Conservation (phyloP, 92 coral and sea anemone species). For the Palythoa grandiflora region DNA sequence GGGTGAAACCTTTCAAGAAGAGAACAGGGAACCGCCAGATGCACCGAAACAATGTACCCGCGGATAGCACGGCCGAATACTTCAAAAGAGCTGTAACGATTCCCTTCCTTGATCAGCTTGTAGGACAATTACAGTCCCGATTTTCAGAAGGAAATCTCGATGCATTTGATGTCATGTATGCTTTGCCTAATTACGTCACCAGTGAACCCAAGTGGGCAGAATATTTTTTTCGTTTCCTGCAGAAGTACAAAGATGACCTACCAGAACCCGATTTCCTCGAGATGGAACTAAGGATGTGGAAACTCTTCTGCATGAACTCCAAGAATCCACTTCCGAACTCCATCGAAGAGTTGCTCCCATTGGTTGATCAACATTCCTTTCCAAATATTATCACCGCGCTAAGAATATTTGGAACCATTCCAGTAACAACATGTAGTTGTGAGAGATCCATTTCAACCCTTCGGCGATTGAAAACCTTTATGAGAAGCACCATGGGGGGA, state of each 20-base stretch:
- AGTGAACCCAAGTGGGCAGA: conserved; percentile 45
- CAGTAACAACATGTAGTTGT: conserved; percentile 19
- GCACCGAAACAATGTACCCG: background rate
- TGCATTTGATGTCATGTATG: conserved; percentile 44
- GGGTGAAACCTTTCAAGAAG: background rate
- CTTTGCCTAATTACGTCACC: conserved; percentile 39
- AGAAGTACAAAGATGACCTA: conserved; percentile 31
- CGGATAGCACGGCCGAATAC: background rate
- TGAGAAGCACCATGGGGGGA: conserved; percentile 30
- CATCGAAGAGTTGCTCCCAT: background rate
- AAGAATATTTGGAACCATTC: conserved; percentile 34
- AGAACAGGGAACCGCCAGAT: conserved; percentile 5
- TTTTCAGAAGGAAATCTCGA: conserved; percentile 57
- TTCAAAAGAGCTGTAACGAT: conserved; percentile 11
- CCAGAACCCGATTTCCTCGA: conserved; percentile 29
- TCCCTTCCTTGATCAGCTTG: conserved; percentile 52
- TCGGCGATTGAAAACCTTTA: conserved; percentile 27
- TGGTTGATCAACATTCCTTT: conserved; percentile 2
- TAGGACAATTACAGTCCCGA: conserved; percentile 53
- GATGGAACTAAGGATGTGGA: conserved; percentile 31
- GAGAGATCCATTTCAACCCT: conserved; percentile 40
- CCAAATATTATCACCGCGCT: conserved; percentile 13
- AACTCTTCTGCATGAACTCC: conserved; percentile 28
- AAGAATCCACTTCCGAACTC: conserved; percentile 1
- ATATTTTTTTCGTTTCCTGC: conserved; percentile 44